Base-by-base conservation (phyloP, 1,140 invertebrate genomes). In the Drosophila obscura region DNA sequence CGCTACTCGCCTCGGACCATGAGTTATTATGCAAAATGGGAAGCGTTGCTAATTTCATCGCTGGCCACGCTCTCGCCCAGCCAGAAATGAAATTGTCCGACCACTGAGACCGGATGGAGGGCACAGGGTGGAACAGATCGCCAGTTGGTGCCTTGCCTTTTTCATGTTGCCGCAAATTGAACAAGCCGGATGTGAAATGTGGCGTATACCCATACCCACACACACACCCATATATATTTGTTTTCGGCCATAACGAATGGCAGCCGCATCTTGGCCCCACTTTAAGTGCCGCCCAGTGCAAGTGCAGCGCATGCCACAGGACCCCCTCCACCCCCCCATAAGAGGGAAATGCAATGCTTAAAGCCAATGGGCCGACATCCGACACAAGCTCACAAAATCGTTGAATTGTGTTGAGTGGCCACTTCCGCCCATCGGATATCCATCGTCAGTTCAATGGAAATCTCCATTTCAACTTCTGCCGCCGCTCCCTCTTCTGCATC, bases 151-250 rank as follows among this genome's bases (percentile, higher is more conserved):
- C 26, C 52, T 49, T 68, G 66, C 66, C 66, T 58, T 43, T 69
- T 69, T 69, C 66, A 35, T 69, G 66, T 69, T 26, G 66, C 66
- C 66, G 44, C 66, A 69, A 68, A 69, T 69, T 69, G 66, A 58
- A 69, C 66, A 69, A 41, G 66, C 64, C 63, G 63, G 60, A 66
- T 55, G 22, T 45, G 35, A 2, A 31, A 31, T 31, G 31, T 31
- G 7, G 31, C 2, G 8, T 3, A 31, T 26, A 13, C 22, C 31
- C 39, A 41, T 64, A 24, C 19, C n/a, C 16, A 19, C 19, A 19
- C 46, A 16, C 35, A 9, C 8, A 8, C 28, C 5, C 28, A 16
- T 35, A 35, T 15, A 22, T 22, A 39, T 28, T 26, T 41, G 41
- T 31, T 26, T 35, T 19, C 22, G 5, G 51, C 2, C 9, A 39